Evolutionary conservation across 2,797 vertebrate species (phyloP).

Genomic region (Erpetoichthys calabaricus): DNA sequence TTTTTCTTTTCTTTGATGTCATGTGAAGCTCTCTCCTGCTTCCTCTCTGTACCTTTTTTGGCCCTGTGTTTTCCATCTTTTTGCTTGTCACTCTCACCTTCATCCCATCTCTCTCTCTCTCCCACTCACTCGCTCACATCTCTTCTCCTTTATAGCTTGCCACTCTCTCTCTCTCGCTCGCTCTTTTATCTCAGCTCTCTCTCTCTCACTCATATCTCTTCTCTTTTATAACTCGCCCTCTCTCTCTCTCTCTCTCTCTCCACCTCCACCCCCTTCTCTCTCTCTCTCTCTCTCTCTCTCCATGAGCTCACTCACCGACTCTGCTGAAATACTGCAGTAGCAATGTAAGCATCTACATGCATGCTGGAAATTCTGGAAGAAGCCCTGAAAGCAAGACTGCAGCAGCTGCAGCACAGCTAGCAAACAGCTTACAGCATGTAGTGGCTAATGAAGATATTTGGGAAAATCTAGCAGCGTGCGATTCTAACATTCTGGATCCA

Average conservation of each 20-base stretch:
- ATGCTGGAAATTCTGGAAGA: slow-evolving; percentile 15
- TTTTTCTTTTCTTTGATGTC: too few species aligned
- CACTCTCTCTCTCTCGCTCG: slow-evolving; percentile 10
- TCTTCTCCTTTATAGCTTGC: slow-evolving; percentile 8
- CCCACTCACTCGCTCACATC: slow-evolving; percentile 7
- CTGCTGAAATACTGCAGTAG: slow-evolving; percentile 35
- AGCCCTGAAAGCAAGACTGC: slow-evolving; percentile 22
- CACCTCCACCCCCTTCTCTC: slow-evolving; percentile 3
- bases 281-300: slow-evolving; percentile 10
- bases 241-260: slow-evolving; percentile 8
- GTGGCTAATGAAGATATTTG: too few species aligned
- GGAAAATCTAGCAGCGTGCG: too few species aligned
- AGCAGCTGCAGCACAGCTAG: slow-evolving; percentile 14
- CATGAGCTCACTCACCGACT: slow-evolving; percentile 10
- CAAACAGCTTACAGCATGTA: too few species aligned
- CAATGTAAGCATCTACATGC: slow-evolving; percentile 13
- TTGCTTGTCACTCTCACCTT: too few species aligned
- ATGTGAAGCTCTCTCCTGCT: too few species aligned
- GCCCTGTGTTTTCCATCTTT: too few species aligned
- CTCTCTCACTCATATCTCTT: too few species aligned
- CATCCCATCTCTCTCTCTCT: neutral
- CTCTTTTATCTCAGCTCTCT: neutral
- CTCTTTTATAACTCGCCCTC: slow-evolving; percentile 6
- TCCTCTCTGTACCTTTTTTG: too few species aligned
- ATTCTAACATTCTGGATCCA: too few species aligned